These are phyloP conservation scores for Corythornis vintsioides DNA, from an alignment of 2,113 vertebrate species.

Conservation along the genomic window DNA sequence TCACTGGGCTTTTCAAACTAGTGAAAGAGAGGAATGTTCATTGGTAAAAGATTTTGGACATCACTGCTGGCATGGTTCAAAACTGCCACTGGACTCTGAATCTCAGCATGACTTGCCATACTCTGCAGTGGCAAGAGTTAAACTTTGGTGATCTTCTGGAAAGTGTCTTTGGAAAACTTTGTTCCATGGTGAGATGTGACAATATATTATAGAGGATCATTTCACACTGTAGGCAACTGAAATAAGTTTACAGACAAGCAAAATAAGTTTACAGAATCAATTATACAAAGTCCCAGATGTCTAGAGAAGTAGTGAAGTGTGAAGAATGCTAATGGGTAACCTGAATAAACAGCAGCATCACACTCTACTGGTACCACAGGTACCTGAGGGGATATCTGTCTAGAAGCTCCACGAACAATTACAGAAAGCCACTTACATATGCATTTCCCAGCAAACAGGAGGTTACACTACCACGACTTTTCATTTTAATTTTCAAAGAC, in stretches of 20 bases:
- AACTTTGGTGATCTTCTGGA: neutral
- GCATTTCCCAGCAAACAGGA: neutral
- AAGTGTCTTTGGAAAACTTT: neutral
- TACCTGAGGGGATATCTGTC: neutral
- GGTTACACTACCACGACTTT: neutral
- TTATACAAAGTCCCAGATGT: neutral
- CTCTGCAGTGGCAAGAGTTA: neutral
- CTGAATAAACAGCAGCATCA: constrained; percentile 12
- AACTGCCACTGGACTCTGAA: neutral
- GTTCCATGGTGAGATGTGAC: neutral
- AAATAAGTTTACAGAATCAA: constrained; percentile 7
- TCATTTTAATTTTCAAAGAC: constrained; percentile 3
- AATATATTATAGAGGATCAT: neutral
- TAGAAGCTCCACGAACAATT: constrained; percentile 5
- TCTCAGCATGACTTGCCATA: neutral
- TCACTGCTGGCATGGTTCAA: neutral
- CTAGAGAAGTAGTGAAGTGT: neutral
- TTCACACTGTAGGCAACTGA: neutral
- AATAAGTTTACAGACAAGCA: neutral
- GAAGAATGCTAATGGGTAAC: constrained; percentile 7
- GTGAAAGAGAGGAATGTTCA: neutral
- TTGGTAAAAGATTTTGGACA: neutral
- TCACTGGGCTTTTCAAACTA: neutral
- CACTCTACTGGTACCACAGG: neutral
- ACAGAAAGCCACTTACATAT: neutral